Conservation (phyloP, 2,797 vertebrate genomes). For the Helicolenus hilgendorfi region DNA sequence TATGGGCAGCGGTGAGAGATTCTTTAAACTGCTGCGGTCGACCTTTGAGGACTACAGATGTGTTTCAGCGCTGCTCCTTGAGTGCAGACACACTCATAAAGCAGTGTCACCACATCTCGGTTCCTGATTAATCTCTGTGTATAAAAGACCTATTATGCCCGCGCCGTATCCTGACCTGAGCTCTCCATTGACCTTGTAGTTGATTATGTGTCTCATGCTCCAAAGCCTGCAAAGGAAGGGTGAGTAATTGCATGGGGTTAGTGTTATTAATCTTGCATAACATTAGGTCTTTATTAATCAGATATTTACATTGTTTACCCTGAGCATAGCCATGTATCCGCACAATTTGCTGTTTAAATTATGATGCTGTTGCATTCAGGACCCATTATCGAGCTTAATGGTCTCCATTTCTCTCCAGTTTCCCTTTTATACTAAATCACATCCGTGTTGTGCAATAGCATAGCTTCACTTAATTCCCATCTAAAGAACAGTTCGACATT, state of each 20-base stretch:
- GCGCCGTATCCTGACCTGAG: conserved; percentile 52
- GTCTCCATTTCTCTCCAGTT: conserved; percentile 13
- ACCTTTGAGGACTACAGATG: conserved; percentile 73
- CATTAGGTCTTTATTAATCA: conserved; percentile 68
- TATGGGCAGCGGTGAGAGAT: conserved; percentile 67
- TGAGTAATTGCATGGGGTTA: conserved; percentile 59
- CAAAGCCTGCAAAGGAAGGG: conserved; percentile 47
- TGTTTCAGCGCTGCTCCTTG: conserved; percentile 36
- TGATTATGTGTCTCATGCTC: conserved; percentile 75
- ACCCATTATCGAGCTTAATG: conserved; percentile 43
- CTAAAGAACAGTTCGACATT: background rate
- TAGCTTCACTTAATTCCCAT: background rate
- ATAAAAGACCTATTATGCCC: conserved; percentile 72
- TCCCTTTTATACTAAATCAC: conserved; percentile 17
- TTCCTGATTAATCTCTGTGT: conserved; percentile 78
- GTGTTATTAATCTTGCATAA: conserved; percentile 70
- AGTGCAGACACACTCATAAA: conserved; percentile 69
- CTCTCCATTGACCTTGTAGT: conserved; percentile 77
- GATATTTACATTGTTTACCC: conserved; percentile 57
- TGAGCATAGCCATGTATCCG: conserved; percentile 30
- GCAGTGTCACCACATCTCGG: conserved; percentile 63
- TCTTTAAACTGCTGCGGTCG: conserved; percentile 65
- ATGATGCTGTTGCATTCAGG: conserved; percentile 25
- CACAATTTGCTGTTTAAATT: conserved; percentile 47
- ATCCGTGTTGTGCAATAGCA: background rate